Evolutionary conservation across 2,113 vertebrate species (phyloP), one percentile per base, ranked within the genome.

Genomic region (Phylloscopus trochiloides): DNA sequence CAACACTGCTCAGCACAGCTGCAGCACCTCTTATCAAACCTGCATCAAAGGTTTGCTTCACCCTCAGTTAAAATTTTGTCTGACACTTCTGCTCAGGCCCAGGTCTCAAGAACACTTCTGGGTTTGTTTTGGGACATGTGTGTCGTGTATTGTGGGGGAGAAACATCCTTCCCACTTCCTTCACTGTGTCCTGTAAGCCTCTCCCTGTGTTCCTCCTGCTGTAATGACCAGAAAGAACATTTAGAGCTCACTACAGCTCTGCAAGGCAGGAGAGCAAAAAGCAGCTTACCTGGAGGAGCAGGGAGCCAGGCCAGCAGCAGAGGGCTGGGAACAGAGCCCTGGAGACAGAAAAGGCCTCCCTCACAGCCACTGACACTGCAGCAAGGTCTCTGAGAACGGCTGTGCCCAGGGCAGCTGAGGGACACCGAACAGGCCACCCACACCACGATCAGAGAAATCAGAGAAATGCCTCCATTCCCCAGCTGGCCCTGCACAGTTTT

Each of bases 91-190:
- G 43, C 78, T 63, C 31, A 52, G 76, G 48, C 32, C 18, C 25
- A 48, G 24, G 25, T 48, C 88, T 65, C 1, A 2, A 43, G 50
- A 61, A 43, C 0, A 0, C n/a, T 52, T 61, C 51, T 19, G n/a
- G 10, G 1, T 47, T 38, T 54, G 32, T 4, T 22, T 47, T 5
- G 43, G 51, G 90, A 75, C 4, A 2, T 3, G 1, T 3, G 0
- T 2, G 0, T 45, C 0, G 0, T 7, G 17, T 8, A 29, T 42
- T 9, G 31, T 1, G 4, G 22, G 34, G n/a, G 2, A 59, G 21
- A 58, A 73, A 68, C 1, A 4, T 32, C 9, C 15, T 34, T n/a
- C 20, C 2, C 0, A 6, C 17, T n/a, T 31, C 42, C 42, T 48
- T 50, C 10, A 0, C 42, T 29, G 12, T 5, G 20, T 17, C 32